These are phyloP conservation scores for Aldabrachelys gigantea DNA, from an alignment of 2,113 vertebrate species.

Conservation along the genomic window DNA sequence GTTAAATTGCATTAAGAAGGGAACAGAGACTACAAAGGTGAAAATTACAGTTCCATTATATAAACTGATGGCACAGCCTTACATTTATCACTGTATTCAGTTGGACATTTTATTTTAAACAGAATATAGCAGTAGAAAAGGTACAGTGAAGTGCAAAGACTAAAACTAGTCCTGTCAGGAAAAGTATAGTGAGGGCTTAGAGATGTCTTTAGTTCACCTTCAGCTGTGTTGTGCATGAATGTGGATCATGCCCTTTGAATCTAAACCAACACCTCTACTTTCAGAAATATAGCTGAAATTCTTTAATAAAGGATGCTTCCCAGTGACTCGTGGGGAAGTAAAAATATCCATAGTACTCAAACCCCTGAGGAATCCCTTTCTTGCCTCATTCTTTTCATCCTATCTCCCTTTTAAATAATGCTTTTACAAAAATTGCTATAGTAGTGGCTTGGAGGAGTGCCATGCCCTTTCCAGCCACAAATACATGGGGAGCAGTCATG, in stretches of 20 bases:
- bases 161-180: too few species aligned
- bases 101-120: conserved; percentile 68
- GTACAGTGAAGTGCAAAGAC: conserved; percentile 65
- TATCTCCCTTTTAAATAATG: not conserved
- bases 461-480: not conserved
- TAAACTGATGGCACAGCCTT: conserved; percentile 56
- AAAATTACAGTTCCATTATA: conserved; percentile 63
- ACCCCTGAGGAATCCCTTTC: not conserved
- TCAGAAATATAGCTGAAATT: not conserved
- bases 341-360: not conserved
- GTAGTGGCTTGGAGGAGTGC: not conserved
- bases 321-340: not conserved
- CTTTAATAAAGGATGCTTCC: conserved; percentile 4
- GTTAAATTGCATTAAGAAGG: conserved; percentile 58
- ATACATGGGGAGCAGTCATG: not conserved
- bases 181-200: not conserved
- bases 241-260: conserved; percentile 9
- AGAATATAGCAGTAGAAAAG: conserved; percentile 50
- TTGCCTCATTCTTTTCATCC: not conserved
- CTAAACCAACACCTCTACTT: not conserved
- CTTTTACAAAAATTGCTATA: not conserved
- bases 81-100: conserved; percentile 68
- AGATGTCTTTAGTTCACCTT: not conserved
- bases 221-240: not conserved
- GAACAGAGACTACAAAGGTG: conserved; percentile 48